Evolutionary conservation across 2,113 vertebrate species (phyloP), one percentile per base, ranked within the genome.

Genomic region (Nettapus auritus): DNA sequence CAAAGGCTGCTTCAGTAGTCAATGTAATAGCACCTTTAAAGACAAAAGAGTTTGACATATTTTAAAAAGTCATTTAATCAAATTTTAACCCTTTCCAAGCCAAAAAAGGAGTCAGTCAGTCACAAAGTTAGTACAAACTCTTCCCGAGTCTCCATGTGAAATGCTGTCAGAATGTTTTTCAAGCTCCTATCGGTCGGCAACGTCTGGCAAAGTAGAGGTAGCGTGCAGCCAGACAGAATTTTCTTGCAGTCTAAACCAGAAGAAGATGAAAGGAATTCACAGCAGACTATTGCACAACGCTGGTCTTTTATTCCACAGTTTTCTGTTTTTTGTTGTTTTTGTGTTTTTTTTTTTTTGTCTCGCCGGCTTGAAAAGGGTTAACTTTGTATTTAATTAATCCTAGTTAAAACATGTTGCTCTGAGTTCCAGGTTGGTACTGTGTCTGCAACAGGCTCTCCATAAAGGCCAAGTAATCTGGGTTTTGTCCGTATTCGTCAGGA

Each of bases 401-500:
- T 13, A n/a, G 82, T 94, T 96, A 97, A 96, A 97, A 97, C 96
- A 94, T 94, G 95, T 93, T 97, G 93, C 93, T 96, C 63, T 95
- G 96, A 69, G 92, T 83, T 40, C 97, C 94, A 4, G 97, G 94
- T 95, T 98, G 98, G 97, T 98, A 98, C 96, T 98, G 98, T 2
- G 98, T 97, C 83, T 98, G 98, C 91, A 99, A 96, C 57, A 99
- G 98, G 71, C 97, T 98, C 98, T 99, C 98, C 99, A 99, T 98
- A 90, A 99, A 98, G 95, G 98, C 98, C 52, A 99, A 93, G 63
- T 98, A 99, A 84, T 98, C 98, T 4, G 97, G 97, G 96, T 92
- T 97, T 42, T 96, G 98, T 62, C 98, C 96, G 4, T 97, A 95
- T 59, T 97, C 97, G 46, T 98, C 97, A 0, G 64, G 25, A 19